These are phyloP conservation scores for Montipora capitata DNA, from an alignment of 92 coral and sea anemone genomes.

Conservation along the genomic window DNA sequence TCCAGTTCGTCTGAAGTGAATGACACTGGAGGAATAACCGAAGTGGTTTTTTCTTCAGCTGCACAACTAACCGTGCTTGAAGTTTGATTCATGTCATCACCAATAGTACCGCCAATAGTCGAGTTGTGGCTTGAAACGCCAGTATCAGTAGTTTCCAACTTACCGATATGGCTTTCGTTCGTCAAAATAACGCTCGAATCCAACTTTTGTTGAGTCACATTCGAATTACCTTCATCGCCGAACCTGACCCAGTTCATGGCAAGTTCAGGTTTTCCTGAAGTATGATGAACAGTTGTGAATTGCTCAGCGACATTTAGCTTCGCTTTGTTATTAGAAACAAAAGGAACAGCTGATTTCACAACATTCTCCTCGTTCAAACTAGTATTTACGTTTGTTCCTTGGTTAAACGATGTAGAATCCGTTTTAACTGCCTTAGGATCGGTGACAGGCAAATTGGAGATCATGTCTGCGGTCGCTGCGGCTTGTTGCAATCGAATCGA, in stretches of 20 bases:
- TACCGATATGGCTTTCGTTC: slow-evolving; percentile 9
- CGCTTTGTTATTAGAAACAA: slow-evolving; percentile 31
- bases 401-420: slow-evolving; percentile 5
- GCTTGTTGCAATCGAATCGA: slow-evolving; percentile 15
- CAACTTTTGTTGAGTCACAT: slow-evolving; percentile 9
- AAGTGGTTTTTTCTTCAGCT: slow-evolving; percentile 13
- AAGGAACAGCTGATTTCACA: slow-evolving; percentile 51
- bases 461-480: slow-evolving; percentile 51
- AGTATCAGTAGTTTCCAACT: slow-evolving; percentile 11
- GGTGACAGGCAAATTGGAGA: slow-evolving; percentile 37
- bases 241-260: slow-evolving; percentile 81
- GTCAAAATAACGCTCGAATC: background rate
- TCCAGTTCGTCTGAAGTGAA: slow-evolving; percentile 53
- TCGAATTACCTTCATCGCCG: slow-evolving; percentile 67
- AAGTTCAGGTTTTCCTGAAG: background rate
- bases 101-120: background rate
- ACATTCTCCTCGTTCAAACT: background rate
- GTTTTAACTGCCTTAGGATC: slow-evolving; percentile 10
- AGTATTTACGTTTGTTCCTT: background rate
- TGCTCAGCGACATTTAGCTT: background rate
- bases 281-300: slow-evolving; percentile 5
- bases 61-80: background rate
- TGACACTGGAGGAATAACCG: slow-evolving; percentile 39
- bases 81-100: slow-evolving; percentile 1
- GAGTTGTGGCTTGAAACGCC: background rate